Base-by-base conservation (phyloP, 2,113 vertebrate genomes). In the Passer domesticus region DNA sequence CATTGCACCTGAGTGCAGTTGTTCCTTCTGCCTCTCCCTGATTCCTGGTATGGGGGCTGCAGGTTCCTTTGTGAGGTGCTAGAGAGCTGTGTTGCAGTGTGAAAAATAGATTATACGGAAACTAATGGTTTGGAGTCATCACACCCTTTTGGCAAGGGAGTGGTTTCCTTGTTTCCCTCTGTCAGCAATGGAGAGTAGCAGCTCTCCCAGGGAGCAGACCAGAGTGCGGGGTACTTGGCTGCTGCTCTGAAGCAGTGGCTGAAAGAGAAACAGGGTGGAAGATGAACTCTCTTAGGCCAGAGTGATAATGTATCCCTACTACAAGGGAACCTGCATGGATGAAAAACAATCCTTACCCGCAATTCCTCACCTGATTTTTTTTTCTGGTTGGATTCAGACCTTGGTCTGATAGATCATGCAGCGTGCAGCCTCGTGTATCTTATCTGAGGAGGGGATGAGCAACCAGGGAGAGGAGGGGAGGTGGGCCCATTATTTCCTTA, bases 211-310 rank as follows among this genome's bases (percentile, higher is more conserved):
- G n/a, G 25, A 53, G 41, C 44, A n/a, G 49, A 53, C 10, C 4
- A 14, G 44, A 56, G 37, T 16, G 4, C 0, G 0, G 55, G 56
- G 60, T 5, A 11, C 25, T 80, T 52, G 21, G 12, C 35, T 86
- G 27, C 67, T 83, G 70, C 79, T 83, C 39, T 60, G 62, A 55
- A 39, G 39, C 1, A 2, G 53, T 73, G 67, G 12, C 62, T 53
- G 37, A 76, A 90, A 66, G 62, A 80, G 41, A 44, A 83, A 30
- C 58, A 64, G 55, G 7, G 11, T 77, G 46, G 55, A 69, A 80
- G 63, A 86, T 3, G 11, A 95, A 41, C 53, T 94, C 18, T 77
- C 23, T 18, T 63, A 58, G 59, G 28, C 28, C 59, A 53, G 43
- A 64, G 30, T 15, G 46, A 21, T 81, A 77, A 23, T 37, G 15